A percentile compares a stretch with the other conserved stretches of the same genome.
Evolutionary conservation across 2,797 vertebrate genomes (phyloP).

Genomic region (Leontocebus nigricollis): DNA sequence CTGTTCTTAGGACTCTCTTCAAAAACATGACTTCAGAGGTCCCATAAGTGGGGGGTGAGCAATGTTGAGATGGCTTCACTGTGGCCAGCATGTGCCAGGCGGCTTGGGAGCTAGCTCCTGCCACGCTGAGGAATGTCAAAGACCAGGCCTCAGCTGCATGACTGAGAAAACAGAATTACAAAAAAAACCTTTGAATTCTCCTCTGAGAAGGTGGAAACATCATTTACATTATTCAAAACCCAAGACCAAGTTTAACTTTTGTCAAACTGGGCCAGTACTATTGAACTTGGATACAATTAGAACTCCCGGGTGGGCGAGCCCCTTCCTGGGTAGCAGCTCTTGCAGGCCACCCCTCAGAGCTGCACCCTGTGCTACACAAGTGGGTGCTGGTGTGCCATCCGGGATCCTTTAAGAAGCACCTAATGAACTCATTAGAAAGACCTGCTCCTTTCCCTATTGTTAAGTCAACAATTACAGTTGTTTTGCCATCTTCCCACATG

Average conservation of each 20-base stretch:
- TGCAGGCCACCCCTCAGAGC: background rate
- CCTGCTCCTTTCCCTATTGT: background rate
- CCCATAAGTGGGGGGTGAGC: rapidly evolving
- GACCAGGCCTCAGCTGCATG: background rate
- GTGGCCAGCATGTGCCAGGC: background rate
- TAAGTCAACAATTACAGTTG: constrained; percentile 47
- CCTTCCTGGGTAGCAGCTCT: background rate
- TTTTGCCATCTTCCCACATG: background rate
- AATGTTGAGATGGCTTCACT: rapidly evolving
- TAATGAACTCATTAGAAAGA: constrained; percentile 16
- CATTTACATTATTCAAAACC: background rate
- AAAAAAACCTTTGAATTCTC: background rate
- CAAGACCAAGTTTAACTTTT: background rate
- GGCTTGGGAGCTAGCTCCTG: too few relatives aligned
- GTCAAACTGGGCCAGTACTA: background rate
- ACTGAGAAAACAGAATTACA: background rate
- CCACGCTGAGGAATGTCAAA: background rate
- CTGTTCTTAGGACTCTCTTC: background rate
- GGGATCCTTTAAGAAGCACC: background rate
- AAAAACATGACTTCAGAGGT: background rate
- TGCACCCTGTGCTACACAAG: background rate
- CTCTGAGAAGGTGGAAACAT: background rate
- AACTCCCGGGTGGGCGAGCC: background rate
- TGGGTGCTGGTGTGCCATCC: background rate
- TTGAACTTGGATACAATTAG: background rate